Evolutionary conservation across 2,113 vertebrate species (phyloP).

Genomic region (Raja brachyura): DNA sequence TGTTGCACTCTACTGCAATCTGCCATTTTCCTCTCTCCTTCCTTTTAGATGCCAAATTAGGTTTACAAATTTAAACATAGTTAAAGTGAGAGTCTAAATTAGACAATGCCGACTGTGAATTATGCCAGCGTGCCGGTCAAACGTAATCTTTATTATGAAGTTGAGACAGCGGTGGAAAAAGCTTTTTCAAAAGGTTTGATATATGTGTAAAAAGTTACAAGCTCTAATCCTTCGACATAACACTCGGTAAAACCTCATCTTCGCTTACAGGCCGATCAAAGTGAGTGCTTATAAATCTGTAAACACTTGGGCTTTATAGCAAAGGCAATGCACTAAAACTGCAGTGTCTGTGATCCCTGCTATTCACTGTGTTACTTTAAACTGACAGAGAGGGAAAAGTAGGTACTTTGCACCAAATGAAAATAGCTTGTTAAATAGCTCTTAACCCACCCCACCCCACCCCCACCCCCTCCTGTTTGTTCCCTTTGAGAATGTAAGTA

Average conservation of each 20-base stretch:
- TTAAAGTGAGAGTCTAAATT: constrained; percentile 78
- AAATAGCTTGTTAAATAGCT: background rate
- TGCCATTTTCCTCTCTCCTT: constrained; percentile 61
- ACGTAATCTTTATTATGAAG: constrained; percentile 77
- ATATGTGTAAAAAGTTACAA: background rate
- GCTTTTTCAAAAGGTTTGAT: constrained; percentile 65
- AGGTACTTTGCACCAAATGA: background rate
- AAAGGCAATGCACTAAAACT: background rate
- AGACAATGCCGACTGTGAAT: constrained; percentile 74
- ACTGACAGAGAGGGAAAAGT: background rate
- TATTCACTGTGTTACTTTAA: background rate
- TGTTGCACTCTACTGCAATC: constrained; percentile 76
- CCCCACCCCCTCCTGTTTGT: background rate
- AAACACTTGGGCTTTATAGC: background rate
- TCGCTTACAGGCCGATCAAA: constrained; percentile 10
- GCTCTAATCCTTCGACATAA: constrained; percentile 12
- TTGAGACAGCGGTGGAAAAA: constrained; percentile 71
- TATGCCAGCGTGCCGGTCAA: constrained; percentile 49
- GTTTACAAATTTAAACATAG: constrained; percentile 63
- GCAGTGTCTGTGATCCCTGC: background rate
- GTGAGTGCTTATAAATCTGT: constrained; percentile 26
- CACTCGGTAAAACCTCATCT: constrained; percentile 28
- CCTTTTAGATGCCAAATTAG: constrained; percentile 59
- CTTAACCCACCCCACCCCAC: too few relatives aligned
- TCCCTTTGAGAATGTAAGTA: background rate